Base-by-base conservation (phyloP, 2,113 vertebrate species). In the Egretta garzetta region DNA sequence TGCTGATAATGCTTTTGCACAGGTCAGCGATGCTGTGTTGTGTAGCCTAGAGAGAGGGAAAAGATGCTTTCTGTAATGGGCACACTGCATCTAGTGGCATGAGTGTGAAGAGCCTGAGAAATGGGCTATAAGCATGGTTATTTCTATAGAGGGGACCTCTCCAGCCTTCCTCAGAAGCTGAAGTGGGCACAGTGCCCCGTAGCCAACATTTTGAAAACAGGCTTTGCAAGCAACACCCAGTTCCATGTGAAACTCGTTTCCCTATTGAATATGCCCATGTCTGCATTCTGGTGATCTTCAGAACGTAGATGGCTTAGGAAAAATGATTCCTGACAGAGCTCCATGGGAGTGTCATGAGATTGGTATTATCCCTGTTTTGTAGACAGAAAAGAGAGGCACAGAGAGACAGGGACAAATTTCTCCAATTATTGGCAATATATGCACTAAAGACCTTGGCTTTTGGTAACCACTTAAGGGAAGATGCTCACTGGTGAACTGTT, bases 181-280 rank as follows among this genome's bases (percentile, higher is more conserved):
- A 63, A 59, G 62, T 12, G 8, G 62, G 28, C 41, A 68, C 32
- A 37, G 35, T 41, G 16, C 28, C 41, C 56, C 28, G 50, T 9
- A 19, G 45, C 15, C n/a, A 70, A 35, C 35, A 71, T 67, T 26
- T 37, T 43, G 39, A 41, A 47, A 50, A 32, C 37, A 59, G 26
- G 52, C 9, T 66, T 66, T n/a, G 10, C 28, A 63, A 63, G 59
- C 33, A 52, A 71, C 32, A 17, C 23, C 17, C 32, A 62, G 32
- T 49, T 27, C 59, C 17, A n/a, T 2, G 3, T 11, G 15, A 52
- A 37, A 12, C 20, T 12, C 16, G 27, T 16, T 66, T n/a, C 53
- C 26, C 52, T 62, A 41, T n/a, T 10, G 23, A 66, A 62, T 26
- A 59, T 0, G 2, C 45, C 14, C 2, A 1, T n/a, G 32, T 23